Evolutionary conservation across 2,797 vertebrate species (phyloP), one percentile per base, ranked within the genome.

Genomic region (Propithecus deckenii): DNA sequence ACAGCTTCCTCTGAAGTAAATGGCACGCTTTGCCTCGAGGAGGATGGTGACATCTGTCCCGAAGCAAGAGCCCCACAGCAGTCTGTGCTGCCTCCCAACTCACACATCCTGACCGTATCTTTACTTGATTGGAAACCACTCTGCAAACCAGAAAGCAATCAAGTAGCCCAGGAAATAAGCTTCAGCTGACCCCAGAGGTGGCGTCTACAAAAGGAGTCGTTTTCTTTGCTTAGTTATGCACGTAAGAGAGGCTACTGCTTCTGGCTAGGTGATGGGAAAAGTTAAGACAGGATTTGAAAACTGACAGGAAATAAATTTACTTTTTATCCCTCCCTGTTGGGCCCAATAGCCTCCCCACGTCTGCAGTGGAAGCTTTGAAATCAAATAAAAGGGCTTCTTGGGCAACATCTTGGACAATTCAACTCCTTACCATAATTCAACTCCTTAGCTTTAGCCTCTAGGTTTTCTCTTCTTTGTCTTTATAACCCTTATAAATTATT

Each of bases 1-100:
- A 76, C 48, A 63, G n/a, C 93, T 97, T 95, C 94, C 91, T 96
- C 96, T 94, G 59, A 97, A 94, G 90, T 93, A n/a, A 63, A 81
- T 0, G 71, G 72, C 52, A 83, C 14, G 30, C 59, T 87, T 72
- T 57, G 48, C 94, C 88, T 96, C 78, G 14, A 80, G 86, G 80
- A 92, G 46, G 5, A 85, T 5, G 57, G 75, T 65, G 93, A 86
- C 72, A 61, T 86, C 57, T 65, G n/a, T 61, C 52, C 93, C 78
- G 81, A 80, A 92, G 80, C n/a, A 46, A 72, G 0, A 50, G 43
- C 20, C 52, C 63, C 22, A 15, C 2, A 35, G 59, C 41, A 28
- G 61, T 50, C 89, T 91, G 9, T 85, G 67, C 86, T 87, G 72
- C 94, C 87, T 96, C 89, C 95, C 91, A 87, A 71, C 79, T 67